phyloP scores from a whole-genome alignment of 2,113 vertebrate species.

The Dolichotis patagonum region DNA sequence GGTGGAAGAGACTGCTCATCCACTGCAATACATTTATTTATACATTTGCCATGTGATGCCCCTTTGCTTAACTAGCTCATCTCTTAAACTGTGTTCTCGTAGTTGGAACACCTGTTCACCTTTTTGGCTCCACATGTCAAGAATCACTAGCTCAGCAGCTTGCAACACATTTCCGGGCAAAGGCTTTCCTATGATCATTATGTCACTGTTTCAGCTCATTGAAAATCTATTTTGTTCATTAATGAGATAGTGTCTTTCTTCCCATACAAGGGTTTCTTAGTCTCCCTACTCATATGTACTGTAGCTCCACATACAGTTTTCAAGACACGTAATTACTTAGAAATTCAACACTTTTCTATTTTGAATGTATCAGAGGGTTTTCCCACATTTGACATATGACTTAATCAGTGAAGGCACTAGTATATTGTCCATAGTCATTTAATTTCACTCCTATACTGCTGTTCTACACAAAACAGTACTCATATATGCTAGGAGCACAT shows the following conservation, averaged over 20 bases:
- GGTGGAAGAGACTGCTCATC: no score
- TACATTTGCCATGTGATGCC: no score
- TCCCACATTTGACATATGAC: constrained; percentile 37
- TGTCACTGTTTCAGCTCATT: background rate
- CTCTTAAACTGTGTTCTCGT: no score
- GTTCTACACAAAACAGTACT: background rate
- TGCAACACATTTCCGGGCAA: background rate
- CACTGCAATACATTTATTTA: no score
- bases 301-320: constrained; percentile 56
- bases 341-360: constrained; percentile 63
- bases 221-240: constrained; percentile 3
- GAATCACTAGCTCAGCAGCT: no score
- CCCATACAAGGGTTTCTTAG: background rate
- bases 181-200: background rate
- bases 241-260: background rate
- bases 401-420: constrained; percentile 68
- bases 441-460: constrained; percentile 45
- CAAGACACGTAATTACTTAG: constrained; percentile 25
- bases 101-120: no score
- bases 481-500: background rate
- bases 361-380: constrained; percentile 27
- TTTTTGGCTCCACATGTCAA: no score
- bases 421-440: constrained; percentile 54
- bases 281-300: background rate
- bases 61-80: no score